Percentiles rank a stretch among this genome's conserved stretches.
phyloP scores from a whole-genome alignment of 2,888 invertebrate species.

The Drosophila trichaetosa region DNA sequence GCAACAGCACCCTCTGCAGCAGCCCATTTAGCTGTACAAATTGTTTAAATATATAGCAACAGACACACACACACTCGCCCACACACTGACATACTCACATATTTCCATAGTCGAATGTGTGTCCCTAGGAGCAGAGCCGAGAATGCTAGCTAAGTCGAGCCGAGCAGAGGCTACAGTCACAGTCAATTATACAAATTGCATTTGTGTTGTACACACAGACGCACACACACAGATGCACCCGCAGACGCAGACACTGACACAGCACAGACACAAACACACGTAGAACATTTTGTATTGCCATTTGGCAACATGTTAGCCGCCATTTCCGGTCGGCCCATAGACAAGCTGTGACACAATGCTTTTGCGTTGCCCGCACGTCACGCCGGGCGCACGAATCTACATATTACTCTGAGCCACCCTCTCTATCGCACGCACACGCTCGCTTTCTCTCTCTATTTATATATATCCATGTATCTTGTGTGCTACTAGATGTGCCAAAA shows the following conservation, averaged over 20 bases:
- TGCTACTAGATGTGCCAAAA: constrained; percentile 48
- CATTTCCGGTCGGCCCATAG: constrained; percentile 47
- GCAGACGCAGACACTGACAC: constrained; percentile 7
- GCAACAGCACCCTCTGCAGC: constrained; percentile 15
- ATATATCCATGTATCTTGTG: neutral
- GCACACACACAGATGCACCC: neutral
- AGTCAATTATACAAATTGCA: constrained; percentile 81
- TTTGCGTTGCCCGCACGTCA: constrained; percentile 26
- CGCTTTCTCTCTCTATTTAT: neutral
- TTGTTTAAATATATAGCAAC: constrained; percentile 70
- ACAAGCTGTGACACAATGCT: constrained; percentile 32
- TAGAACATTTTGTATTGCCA: constrained; percentile 47
- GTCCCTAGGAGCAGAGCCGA: constrained; percentile 20
- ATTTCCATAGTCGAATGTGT: constrained; percentile 55
- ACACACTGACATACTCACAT: constrained; percentile 14
- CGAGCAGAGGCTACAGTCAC: constrained; percentile 63
- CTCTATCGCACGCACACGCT: neutral
- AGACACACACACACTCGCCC: constrained; percentile 1
- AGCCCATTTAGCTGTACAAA: constrained; percentile 48
- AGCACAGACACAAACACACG: neutral
- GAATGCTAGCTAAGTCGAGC: constrained; percentile 12
- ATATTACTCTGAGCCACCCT: constrained; percentile 16
- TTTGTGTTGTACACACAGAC: constrained; percentile 51
- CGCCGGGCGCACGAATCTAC: constrained; percentile 47
- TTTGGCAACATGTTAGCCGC: constrained; percentile 66